Evolutionary conservation across 1,140 invertebrate genomes (phyloP).

Genomic region (Bombyx mandarina): DNA sequence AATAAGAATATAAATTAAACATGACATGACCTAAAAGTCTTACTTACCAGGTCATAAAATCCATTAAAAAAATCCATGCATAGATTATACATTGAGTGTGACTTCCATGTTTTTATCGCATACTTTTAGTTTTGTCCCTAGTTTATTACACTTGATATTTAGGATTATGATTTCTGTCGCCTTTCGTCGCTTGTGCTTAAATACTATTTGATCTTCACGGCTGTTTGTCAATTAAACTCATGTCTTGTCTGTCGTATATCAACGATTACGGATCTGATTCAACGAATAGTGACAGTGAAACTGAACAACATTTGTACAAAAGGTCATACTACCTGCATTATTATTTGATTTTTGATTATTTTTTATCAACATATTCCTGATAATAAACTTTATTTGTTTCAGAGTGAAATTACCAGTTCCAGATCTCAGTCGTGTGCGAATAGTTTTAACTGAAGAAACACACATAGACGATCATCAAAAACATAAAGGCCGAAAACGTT

Average conservation of each 20-base stretch:
- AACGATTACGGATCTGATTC: conserved; percentile 5
- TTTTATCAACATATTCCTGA: background rate
- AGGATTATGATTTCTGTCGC: too few relatives aligned
- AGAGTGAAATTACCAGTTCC: conserved; percentile 44
- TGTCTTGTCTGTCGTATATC: conserved; percentile 3
- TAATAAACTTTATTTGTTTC: conserved; percentile 12
- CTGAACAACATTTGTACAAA: background rate
- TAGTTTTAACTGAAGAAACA: conserved; percentile 23
- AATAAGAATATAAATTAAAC: too few relatives aligned
- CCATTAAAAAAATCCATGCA: too few relatives aligned
- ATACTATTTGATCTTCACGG: too few relatives aligned
- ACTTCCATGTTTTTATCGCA: too few relatives aligned
- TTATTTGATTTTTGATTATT: background rate
- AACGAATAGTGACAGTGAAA: conserved; percentile 1
- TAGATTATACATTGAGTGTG: too few relatives aligned
- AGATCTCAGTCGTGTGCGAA: conserved; percentile 33
- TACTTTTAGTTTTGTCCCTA: too few relatives aligned
- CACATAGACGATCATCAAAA: conserved; percentile 72
- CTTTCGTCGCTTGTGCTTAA: too few relatives aligned
- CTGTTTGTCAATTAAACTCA: background rate
- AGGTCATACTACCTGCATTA: background rate
- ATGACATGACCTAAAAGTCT: too few relatives aligned
- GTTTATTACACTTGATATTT: too few relatives aligned
- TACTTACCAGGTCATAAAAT: too few relatives aligned
- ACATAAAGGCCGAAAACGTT: conserved; percentile 77